phyloP scores from a whole-genome alignment of 2,888 invertebrate species.

The Melieria crassipennis region DNA sequence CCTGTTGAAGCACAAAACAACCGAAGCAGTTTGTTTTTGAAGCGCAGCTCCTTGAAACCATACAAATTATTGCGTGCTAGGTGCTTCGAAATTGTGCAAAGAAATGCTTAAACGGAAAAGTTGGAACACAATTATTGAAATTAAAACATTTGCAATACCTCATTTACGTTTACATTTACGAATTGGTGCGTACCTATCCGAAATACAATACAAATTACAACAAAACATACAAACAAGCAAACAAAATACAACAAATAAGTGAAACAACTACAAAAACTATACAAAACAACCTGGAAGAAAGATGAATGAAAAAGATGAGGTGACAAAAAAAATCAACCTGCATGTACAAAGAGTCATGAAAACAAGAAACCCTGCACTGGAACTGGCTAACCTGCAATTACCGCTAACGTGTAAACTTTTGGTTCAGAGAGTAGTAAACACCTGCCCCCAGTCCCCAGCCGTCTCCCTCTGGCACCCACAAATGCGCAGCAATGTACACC shows the following conservation, averaged over 20 bases:
- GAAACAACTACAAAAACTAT: conserved; percentile 46
- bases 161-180: conserved; percentile 1
- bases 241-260: conserved; percentile 39
- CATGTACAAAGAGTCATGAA: conserved; percentile 38
- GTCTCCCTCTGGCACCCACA: too few species aligned
- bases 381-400: not conserved
- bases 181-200: conserved; percentile 11
- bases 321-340: conserved; percentile 18
- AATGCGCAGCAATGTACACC: too few species aligned
- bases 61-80: too few species aligned
- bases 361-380: conserved; percentile 2
- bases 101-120: not conserved
- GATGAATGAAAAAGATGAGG: too few species aligned
- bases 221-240: conserved; percentile 30
- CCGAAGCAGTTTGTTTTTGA: too few species aligned
- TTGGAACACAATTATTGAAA: conserved; percentile 10
- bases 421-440: too few species aligned
- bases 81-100: too few species aligned
- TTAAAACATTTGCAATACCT: not conserved
- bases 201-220: conserved; percentile 21
- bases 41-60: too few species aligned
- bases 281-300: conserved; percentile 13
- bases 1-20: too few species aligned
- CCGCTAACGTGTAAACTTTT: too few species aligned
- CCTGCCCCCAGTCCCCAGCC: too few species aligned